Base-by-base conservation (phyloP, 2,113 vertebrate genomes). In the Dissostichus mawsoni region DNA sequence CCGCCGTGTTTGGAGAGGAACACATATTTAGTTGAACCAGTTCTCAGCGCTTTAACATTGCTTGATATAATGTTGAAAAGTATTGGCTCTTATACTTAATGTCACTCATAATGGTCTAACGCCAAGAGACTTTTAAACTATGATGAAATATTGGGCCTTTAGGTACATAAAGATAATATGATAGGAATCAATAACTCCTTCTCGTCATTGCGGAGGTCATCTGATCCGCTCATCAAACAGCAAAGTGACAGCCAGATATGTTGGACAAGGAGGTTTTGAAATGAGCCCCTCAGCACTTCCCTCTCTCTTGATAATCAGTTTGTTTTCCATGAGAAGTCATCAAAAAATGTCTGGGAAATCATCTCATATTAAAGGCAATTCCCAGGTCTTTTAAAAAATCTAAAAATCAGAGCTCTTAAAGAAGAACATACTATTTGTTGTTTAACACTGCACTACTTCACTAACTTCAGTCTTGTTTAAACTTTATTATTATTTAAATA, bases 1-100 rank as follows among this genome's bases (percentile, higher is more conserved):
- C 23, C 73, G 69, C 59, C 59, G 71, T 80, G 82, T 86, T 84
- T 87, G 56, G 52, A 87, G 63, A 90, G 86, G 61, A 91, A 92
- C 61, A 52, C 41, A 89, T 84, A 83, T 86, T 80, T 75, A 29
- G 56, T 48, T 36, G 61, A 80, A 57, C 52, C 58, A 20, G 44
- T 72, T 80, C 70, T 69, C 64, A 56, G 77, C 56, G 48, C 58
- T 66, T 77, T 76, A 56, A 83, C 53, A 69, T 25, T 33, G 50
- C 58, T 48, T 47, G 47, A 79, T 53, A 20, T 80, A 36, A 81
- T 64, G 74, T 74, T 64, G 71, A 51, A 89, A 78, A 76, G 51
- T 48, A 63, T 33, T 67, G 58, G 23, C 63, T 73, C 45, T 45
- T 57, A 71, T 67, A 71, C 71, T 17, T 17, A 29, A 62, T 74